Conservation (phyloP, 2,888 invertebrate genomes). For the Euspilapteryx auroguttella region DNA sequence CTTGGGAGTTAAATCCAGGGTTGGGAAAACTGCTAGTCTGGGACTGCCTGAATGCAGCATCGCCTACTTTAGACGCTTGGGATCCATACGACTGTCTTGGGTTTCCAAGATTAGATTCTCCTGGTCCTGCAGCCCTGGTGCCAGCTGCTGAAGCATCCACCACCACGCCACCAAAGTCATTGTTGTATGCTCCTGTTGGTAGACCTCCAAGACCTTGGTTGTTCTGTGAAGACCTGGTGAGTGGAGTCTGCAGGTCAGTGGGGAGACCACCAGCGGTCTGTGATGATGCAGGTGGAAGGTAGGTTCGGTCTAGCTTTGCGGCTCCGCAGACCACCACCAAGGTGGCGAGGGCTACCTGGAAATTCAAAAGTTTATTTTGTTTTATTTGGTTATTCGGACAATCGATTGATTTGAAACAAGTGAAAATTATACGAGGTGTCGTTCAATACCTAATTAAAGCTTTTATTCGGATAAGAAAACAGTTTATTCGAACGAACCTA, state of each 20-base stretch:
- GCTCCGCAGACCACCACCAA: slow-evolving; percentile 33
- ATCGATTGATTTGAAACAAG: no score
- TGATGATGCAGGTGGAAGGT: slow-evolving; percentile 33
- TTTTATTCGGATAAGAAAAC: no score
- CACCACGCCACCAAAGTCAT: slow-evolving; percentile 40
- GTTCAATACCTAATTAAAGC: no score
- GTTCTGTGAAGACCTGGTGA: slow-evolving; percentile 5
- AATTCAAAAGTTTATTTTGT: no score
- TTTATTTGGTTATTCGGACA: no score
- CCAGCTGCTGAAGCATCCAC: slow-evolving; percentile 40
- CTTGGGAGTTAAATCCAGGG: slow-evolving; percentile 11
- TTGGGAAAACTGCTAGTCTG: slow-evolving; percentile 12
- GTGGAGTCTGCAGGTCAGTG: slow-evolving; percentile 13
- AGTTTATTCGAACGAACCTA: no score
- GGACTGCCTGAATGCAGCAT: slow-evolving; percentile 28
- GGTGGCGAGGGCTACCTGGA: slow-evolving; percentile 34
- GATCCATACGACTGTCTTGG: slow-evolving; percentile 38
- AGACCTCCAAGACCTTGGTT: slow-evolving; percentile 15
- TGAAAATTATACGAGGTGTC: no score
- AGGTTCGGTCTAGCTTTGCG: slow-evolving; percentile 33
- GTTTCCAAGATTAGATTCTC: slow-evolving; percentile 29
- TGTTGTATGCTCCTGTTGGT: slow-evolving; percentile 31
- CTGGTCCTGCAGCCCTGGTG: slow-evolving; percentile 23
- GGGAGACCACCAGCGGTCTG: slow-evolving; percentile 31
- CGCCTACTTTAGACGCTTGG: slow-evolving; percentile 39